Evolutionary conservation across 1,140 invertebrate species (phyloP).

Genomic region (Matsumurasca onukii): DNA sequence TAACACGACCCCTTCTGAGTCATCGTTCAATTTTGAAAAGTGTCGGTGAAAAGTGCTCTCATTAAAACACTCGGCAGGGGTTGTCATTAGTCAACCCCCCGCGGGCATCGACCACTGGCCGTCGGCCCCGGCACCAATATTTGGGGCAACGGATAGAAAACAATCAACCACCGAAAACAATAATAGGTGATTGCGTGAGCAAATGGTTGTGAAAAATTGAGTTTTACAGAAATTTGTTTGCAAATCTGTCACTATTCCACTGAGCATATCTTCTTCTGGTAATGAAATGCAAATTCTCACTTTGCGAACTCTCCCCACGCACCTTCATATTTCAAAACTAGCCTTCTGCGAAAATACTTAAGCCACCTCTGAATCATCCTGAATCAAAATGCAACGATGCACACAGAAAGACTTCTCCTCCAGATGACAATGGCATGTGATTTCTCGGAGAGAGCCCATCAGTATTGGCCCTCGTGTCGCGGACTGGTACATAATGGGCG

Average conservation of each 20-base stretch:
- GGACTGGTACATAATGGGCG: neutral
- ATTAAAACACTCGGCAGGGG: neutral
- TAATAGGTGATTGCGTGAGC: neutral
- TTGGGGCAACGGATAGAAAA: neutral
- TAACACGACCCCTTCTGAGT: slow-evolving; percentile 1
- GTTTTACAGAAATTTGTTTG: neutral
- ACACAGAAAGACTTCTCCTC: neutral
- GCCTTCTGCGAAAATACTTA: neutral
- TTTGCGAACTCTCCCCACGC: neutral
- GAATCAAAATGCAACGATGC: neutral
- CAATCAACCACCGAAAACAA: neutral
- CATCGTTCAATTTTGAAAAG: slow-evolving; percentile 19
- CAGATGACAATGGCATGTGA: neutral
- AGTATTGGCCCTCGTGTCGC: neutral
- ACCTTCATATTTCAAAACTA: neutral
- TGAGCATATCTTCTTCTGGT: too few species aligned
- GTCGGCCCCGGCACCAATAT: neutral
- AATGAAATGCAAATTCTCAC: neutral
- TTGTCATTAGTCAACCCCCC: neutral
- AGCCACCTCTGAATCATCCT: neutral
- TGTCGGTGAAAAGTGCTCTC: slow-evolving; percentile 18
- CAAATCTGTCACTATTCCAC: too few species aligned
- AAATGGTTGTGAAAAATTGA: neutral
- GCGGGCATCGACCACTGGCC: neutral
- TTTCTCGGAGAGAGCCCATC: neutral